Conservation (phyloP, 2,113 vertebrate species). For the Lampris megalopsis region DNA sequence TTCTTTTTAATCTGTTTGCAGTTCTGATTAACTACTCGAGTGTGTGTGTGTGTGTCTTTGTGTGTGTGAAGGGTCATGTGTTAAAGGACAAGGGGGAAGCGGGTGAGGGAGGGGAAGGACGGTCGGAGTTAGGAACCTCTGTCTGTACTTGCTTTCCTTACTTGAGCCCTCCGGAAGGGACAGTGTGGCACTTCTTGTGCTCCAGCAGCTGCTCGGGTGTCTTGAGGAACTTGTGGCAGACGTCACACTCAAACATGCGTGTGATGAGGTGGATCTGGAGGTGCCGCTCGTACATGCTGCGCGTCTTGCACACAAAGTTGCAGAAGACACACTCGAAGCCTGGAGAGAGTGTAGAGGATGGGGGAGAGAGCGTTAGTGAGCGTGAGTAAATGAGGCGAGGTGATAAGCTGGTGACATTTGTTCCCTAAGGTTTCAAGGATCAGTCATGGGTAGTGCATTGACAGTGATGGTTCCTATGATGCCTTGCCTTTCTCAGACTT, state of each 20-base stretch:
- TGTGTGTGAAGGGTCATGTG: not conserved
- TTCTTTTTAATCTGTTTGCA: too few species aligned
- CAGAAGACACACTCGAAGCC: constrained; percentile 99
- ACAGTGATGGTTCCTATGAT: constrained; percentile 1
- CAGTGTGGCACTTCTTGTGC: constrained; percentile 99
- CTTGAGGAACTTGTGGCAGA: constrained; percentile 99
- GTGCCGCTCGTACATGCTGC: constrained; percentile 97
- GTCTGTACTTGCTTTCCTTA: constrained; percentile 99
- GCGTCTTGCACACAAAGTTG: constrained; percentile 99
- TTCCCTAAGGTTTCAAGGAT: not conserved
- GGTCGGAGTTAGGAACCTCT: constrained; percentile 76
- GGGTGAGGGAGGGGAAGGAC: constrained; percentile 34
- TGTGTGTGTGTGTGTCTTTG: not conserved
- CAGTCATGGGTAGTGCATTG: not conserved
- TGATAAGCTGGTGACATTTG: not conserved
- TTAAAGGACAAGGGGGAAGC: constrained; percentile 19
- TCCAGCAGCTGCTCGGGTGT: constrained; percentile 98
- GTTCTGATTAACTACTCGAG: constrained; percentile 6
- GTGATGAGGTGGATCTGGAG: constrained; percentile 99
- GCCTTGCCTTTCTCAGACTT: constrained; percentile 95
- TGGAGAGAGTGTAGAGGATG: constrained; percentile 66
- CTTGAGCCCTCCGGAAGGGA: constrained; percentile 99
- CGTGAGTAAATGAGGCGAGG: not conserved
- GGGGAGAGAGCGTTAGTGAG: constrained; percentile 19
- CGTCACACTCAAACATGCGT: constrained; percentile 98